phyloP scores from a whole-genome alignment of 2,888 invertebrate species.

The Malthinus seriepunctatus region DNA sequence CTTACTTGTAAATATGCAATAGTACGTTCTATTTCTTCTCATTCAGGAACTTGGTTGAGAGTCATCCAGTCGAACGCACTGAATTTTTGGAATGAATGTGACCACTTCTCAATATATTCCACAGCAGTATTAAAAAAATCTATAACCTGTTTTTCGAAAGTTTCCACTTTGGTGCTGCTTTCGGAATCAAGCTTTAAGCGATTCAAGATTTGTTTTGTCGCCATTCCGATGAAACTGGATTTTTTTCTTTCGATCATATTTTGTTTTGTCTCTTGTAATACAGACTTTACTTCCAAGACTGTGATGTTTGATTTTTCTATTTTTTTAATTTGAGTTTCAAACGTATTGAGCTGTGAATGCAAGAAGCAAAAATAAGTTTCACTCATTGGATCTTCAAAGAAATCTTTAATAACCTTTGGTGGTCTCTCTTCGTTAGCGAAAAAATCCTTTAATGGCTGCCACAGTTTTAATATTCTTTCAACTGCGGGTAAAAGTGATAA shows the following conservation, averaged over 20 bases:
- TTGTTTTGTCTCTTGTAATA: neutral
- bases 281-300: neutral
- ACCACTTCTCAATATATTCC: no score
- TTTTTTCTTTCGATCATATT: no score
- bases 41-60: no score
- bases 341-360: neutral
- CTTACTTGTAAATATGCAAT: no score
- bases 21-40: neutral
- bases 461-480: constrained; percentile 4
- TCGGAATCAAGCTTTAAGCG: no score
- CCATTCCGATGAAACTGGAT: no score
- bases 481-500: constrained; percentile 10
- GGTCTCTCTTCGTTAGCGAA: constrained; percentile 5
- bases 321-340: neutral
- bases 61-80: no score
- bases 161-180: no score
- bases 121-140: no score
- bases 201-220: no score
- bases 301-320: neutral
- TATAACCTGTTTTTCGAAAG: no score
- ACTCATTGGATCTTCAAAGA: constrained; percentile 11
- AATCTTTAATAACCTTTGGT: neutral
- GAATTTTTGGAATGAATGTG: no score
- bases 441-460: constrained; percentile 14
- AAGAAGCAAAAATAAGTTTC: constrained; percentile 3